These are phyloP conservation scores for Sycophaga agraensis DNA, from an alignment of 1,140 invertebrate species.

Conservation along the genomic window DNA sequence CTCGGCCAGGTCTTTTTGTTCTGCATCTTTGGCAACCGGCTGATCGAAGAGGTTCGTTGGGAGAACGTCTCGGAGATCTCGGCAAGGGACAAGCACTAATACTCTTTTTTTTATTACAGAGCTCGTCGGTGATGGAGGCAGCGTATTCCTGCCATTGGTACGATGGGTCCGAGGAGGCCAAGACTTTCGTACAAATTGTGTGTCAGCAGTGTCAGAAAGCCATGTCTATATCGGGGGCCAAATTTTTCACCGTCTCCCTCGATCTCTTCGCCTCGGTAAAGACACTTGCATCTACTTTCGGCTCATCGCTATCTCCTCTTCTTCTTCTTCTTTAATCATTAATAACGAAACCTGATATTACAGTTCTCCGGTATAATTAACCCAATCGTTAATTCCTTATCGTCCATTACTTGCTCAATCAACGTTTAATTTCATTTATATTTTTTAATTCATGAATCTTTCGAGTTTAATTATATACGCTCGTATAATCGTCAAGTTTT, in stretches of 20 bases:
- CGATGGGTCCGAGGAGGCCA: slow-evolving; percentile 83
- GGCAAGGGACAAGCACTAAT: no score
- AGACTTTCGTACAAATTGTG: slow-evolving; percentile 87
- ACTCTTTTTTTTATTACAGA: slow-evolving; percentile 57
- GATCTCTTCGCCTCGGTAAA: slow-evolving; percentile 83
- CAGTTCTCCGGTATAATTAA: no score
- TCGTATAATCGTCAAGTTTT: no score
- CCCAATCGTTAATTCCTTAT: no score
- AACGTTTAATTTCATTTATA: no score
- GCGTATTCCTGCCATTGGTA: slow-evolving; percentile 87
- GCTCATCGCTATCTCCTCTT: no score
- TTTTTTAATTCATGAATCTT: no score
- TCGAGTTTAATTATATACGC: no score
- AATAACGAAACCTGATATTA: no score
- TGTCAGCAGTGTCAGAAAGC: slow-evolving; percentile 87
- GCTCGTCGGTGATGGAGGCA: slow-evolving; percentile 85
- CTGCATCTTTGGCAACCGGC: slow-evolving; percentile 80
- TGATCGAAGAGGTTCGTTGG: slow-evolving; percentile 76
- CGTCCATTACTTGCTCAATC: no score
- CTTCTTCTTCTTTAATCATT: no score
- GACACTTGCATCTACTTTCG: background rate
- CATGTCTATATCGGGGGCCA: slow-evolving; percentile 81
- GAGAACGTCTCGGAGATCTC: no score
- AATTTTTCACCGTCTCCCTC: slow-evolving; percentile 83
- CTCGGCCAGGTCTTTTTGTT: slow-evolving; percentile 81